These are phyloP conservation scores for Apis florea DNA, from an alignment of 1,140 invertebrate genomes.

Conservation along the genomic window DNA sequence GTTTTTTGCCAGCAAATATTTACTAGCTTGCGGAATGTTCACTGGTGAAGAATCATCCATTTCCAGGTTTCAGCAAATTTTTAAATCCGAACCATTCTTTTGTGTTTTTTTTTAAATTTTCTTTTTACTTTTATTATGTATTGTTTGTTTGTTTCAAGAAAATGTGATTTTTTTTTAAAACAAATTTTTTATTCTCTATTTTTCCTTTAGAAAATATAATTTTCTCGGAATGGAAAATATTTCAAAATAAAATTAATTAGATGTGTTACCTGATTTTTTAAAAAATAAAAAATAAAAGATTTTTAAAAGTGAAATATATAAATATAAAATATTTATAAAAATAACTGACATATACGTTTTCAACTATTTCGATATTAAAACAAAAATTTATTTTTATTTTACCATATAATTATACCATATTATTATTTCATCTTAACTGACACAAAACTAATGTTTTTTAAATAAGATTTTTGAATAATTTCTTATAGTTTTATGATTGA, in stretches of 20 bases:
- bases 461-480: background rate
- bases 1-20: background rate
- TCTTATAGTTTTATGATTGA: background rate
- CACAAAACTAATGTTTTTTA: background rate
- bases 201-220: background rate
- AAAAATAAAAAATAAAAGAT: no score
- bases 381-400: no score
- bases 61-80: background rate
- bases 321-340: no score
- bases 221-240: background rate
- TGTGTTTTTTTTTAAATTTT: background rate
- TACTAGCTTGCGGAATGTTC: background rate
- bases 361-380: no score
- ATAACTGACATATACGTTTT: no score
- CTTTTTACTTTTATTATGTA: background rate
- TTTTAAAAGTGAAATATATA: no score
- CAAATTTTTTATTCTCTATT: background rate
- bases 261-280: no score
- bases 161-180: no score
- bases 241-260: no score
- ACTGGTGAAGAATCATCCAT: background rate
- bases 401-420: background rate
- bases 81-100: background rate
- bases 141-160: no score
- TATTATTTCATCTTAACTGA: background rate